A percentile compares a stretch with the other conserved stretches of the same genome.
phyloP scores from a whole-genome alignment of 2,888 invertebrate genomes.

The Drosophila maculinotata region DNA sequence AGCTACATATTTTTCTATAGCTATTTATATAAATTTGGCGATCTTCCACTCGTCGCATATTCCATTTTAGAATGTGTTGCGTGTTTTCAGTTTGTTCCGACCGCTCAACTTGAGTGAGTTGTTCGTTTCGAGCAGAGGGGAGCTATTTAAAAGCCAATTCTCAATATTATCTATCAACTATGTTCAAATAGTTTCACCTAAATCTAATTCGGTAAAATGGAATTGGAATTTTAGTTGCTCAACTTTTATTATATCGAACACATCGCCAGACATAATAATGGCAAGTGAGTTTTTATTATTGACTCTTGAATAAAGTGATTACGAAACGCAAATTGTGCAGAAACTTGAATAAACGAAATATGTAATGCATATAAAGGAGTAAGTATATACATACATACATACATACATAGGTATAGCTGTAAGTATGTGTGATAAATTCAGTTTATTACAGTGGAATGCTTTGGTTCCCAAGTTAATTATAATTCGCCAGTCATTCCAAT shows the following conservation, averaged over 20 bases:
- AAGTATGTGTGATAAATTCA: too few species aligned
- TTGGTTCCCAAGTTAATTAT: too few species aligned
- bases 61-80: slow-evolving; percentile 70
- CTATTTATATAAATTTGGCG: slow-evolving; percentile 76
- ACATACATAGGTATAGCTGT: too few species aligned
- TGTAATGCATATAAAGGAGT: slow-evolving; percentile 33
- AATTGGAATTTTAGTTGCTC: slow-evolving; percentile 76
- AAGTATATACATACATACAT: slow-evolving; percentile 17
- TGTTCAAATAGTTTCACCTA: slow-evolving; percentile 64
- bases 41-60: slow-evolving; percentile 59
- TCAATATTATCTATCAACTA: slow-evolving; percentile 35
- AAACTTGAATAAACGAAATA: slow-evolving; percentile 28
- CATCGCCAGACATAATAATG: slow-evolving; percentile 43
- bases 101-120: slow-evolving; percentile 79
- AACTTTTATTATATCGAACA: slow-evolving; percentile 37
- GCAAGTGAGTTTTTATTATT: slow-evolving; percentile 10
- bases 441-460: too few species aligned
- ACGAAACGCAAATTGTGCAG: slow-evolving; percentile 57
- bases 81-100: slow-evolving; percentile 70
- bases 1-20: slow-evolving; percentile 54
- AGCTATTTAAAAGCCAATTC: slow-evolving; percentile 43
- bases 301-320: slow-evolving; percentile 44
- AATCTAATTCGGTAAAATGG: slow-evolving; percentile 78
- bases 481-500: too few species aligned
- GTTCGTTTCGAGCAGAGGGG: slow-evolving; percentile 59